Percentiles rank a stretch among this genome's conserved stretches.
These are phyloP conservation scores for Peromyscus leucopus DNA, from an alignment of 2,113 vertebrate species.

Conservation along the genomic window DNA sequence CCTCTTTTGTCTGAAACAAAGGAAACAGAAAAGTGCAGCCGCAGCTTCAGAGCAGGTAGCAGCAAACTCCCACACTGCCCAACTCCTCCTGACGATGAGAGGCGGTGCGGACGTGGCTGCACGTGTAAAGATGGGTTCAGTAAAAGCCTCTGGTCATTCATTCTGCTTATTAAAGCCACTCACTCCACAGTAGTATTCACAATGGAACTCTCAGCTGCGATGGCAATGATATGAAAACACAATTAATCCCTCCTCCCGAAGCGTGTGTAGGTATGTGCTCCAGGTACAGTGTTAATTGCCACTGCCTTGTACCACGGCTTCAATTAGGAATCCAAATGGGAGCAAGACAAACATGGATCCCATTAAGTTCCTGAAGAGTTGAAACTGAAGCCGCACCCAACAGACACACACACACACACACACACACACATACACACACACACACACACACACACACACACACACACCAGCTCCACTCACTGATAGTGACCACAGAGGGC, in stretches of 20 bases:
- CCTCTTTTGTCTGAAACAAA: not conserved
- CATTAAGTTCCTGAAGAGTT: constrained; percentile 69
- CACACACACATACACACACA: not conserved
- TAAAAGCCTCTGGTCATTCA: constrained; percentile 74
- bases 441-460: not conserved
- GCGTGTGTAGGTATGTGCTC: constrained; percentile 23
- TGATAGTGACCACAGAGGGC: not conserved
- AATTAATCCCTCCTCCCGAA: constrained; percentile 72
- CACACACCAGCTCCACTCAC: not conserved
- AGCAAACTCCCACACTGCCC: rapidly evolving
- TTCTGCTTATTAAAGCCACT: constrained; percentile 78
- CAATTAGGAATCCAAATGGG: constrained; percentile 76
- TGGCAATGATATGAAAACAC: constrained; percentile 63
- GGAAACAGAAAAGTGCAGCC: not conserved
- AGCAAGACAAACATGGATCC: constrained; percentile 66
- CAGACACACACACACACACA: no score
- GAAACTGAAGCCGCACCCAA: constrained; percentile 35
- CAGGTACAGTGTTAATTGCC: constrained; percentile 69
- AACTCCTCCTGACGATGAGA: not conserved
- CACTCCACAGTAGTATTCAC: constrained; percentile 65
- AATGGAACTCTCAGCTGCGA: constrained; percentile 63
- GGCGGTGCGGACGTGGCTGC: not conserved
- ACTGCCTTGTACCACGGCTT: constrained; percentile 60
- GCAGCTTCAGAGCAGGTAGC: constrained; percentile 5
- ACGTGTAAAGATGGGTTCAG: constrained; percentile 54